These are phyloP conservation scores for Toxotes chatareus DNA, from an alignment of 2,113 vertebrate species.

Conservation along the genomic window DNA sequence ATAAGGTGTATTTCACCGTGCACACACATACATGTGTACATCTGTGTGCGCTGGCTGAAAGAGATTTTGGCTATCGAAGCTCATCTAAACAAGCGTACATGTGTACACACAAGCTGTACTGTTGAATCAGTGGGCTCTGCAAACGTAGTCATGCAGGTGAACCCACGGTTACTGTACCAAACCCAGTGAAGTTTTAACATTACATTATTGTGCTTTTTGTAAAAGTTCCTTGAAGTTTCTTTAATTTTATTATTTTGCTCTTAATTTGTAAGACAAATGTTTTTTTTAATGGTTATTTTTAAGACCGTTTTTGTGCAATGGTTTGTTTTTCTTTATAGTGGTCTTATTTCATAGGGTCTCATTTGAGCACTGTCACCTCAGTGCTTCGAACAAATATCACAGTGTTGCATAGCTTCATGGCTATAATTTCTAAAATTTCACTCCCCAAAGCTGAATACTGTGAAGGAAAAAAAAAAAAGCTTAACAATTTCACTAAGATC, in stretches of 20 bases:
- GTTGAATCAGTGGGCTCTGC: constrained; percentile 12
- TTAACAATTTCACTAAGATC: constrained; percentile 49
- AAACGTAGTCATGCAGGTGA: constrained; percentile 16
- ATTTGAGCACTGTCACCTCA: constrained; percentile 35
- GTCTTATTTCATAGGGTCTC: constrained; percentile 51
- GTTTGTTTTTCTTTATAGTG: constrained; percentile 49
- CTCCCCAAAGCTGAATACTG: constrained; percentile 65
- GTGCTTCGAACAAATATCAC: constrained; percentile 66
- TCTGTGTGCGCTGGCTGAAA: constrained; percentile 36
- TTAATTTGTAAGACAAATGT: constrained; percentile 81
- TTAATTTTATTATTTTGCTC: constrained; percentile 74
- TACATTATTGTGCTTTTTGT: constrained; percentile 85
- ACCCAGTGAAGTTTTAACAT: constrained; percentile 66
- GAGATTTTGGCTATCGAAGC: constrained; percentile 42
- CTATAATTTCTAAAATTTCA: constrained; percentile 50
- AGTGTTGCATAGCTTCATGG: constrained; percentile 39
- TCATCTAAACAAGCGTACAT: background rate
- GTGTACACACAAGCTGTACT: constrained; percentile 27
- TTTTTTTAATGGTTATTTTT: constrained; percentile 78
- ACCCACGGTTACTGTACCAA: constrained; percentile 49
- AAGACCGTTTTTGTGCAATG: constrained; percentile 82
- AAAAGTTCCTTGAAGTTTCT: constrained; percentile 79
- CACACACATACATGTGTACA: background rate
- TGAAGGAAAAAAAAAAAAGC: constrained; percentile 35
- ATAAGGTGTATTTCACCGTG: background rate